phyloP scores from a whole-genome alignment of 2,888 invertebrate species.

The Drosophila lacicola region DNA sequence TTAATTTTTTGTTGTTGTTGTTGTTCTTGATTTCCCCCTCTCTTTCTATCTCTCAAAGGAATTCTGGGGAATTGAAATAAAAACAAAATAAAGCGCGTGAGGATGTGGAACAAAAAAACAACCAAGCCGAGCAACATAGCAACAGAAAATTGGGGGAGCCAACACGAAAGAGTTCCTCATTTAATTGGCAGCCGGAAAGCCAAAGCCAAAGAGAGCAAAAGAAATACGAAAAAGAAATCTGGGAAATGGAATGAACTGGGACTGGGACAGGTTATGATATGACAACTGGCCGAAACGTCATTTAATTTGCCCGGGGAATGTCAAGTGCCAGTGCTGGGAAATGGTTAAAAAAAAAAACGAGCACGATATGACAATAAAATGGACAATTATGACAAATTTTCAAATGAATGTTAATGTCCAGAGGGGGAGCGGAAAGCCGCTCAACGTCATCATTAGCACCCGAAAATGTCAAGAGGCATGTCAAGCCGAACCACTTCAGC shows the following conservation, averaged over 20 bases:
- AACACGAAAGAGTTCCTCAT: slow-evolving; percentile 30
- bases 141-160: slow-evolving; percentile 40
- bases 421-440: slow-evolving; percentile 31
- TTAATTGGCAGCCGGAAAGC: slow-evolving; percentile 47
- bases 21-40: slow-evolving; percentile 18
- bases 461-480: slow-evolving; percentile 46
- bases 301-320: slow-evolving; percentile 47
- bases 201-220: slow-evolving; percentile 11
- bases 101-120: slow-evolving; percentile 39
- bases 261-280: slow-evolving; percentile 47
- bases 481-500: slow-evolving; percentile 24
- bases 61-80: slow-evolving; percentile 57
- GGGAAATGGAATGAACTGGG: slow-evolving; percentile 28
- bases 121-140: slow-evolving; percentile 12
- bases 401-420: slow-evolving; percentile 62
- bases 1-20: slow-evolving; percentile 34
- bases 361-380: slow-evolving; percentile 48
- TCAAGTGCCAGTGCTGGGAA: slow-evolving; percentile 31
- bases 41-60: slow-evolving; percentile 21
- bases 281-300: slow-evolving; percentile 30
- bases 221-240: slow-evolving; percentile 45
- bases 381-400: slow-evolving; percentile 74
- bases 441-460: slow-evolving; percentile 70
- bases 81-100: slow-evolving; percentile 59
- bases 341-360: slow-evolving; percentile 6